Base-by-base conservation (phyloP, 2,888 invertebrate species). In the Caenorhabditis sp. region DNA sequence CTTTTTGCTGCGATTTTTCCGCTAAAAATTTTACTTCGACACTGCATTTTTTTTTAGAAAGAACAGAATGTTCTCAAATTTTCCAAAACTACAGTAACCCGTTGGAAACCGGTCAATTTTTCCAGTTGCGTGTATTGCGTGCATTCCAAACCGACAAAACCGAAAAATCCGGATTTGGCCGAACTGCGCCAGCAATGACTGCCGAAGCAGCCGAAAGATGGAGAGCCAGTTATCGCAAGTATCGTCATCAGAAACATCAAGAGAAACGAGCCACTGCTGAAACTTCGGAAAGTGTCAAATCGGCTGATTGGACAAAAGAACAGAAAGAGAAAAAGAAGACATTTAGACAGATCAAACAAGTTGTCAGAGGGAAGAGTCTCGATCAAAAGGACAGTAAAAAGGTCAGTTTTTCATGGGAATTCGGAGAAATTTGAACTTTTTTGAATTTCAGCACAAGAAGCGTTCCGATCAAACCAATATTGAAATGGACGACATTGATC, bases 171-270 rank as follows among this genome's bases (percentile, higher is more conserved):
- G 74, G 69, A 2, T 77, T 86, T 67, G 86, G 84, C 37, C 60
- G 76, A 58, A 86, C 86, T 17, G 86, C 86, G 2, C 86, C 86
- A 23, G 82, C 77, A 24, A 85, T 86, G 85, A 82, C 82, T 2
- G 84, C 85, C 50, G 85, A 85, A 50, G 86, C 83, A n/a, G 86
- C 86, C 12, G 85, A 86, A 59, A 76, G 81, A 55, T 85, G 85
- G 85, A 67, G 86, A 36, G 79, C 81, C 61, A 83, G 83, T 68
- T 86, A 86, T 61, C 77, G 84, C 36, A 82, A 81, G 53, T 86
- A 86, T 66, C 77, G 85, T 37, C 86, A 86, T 58, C 79, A 82
- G 69, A 86, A 86, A 66, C 84, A 84, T 64, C 71, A 78, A 26
- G 84, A 83, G 58, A 83, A 78, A 68, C 78, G 69, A 49, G 80